Base-by-base conservation (phyloP, 2,888 invertebrate species). In the Scaptomyza cyrtandrae region DNA sequence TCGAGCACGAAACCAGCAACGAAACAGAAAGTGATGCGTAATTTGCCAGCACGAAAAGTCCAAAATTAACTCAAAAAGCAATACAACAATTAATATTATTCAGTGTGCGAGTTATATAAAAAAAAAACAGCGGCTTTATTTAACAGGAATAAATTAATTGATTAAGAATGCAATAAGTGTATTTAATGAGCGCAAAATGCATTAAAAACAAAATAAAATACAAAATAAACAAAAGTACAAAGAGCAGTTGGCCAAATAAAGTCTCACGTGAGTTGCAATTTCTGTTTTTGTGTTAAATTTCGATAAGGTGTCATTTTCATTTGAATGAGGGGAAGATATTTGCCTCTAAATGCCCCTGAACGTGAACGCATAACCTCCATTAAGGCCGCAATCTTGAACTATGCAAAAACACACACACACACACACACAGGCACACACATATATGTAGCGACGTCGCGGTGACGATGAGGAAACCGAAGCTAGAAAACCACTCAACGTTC, bases 351-450 rank as follows among this genome's bases (percentile, higher is more conserved):
- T 78, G 75, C 78, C 83, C 83, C 75, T 82, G 82, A 82, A 82
- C 91, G 87, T 91, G 91, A 91, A 90, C 91, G 90, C 90, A 83
- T 90, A 91, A 91, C 91, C 91, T 89, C 90, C 87, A 89, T 77
- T 88, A 80, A 90, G 90, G 91, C 90, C 90, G 80, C 86, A 91
- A 89, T 91, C 90, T 91, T 89, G 89, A 90, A 90, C 90, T 88
- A 79, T 72, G 78, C 75, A 69, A 60, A 65, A 66, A 61, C 55
- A 61, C 57, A 53, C 44, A 29, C 35, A 46, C 7, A 37, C 44
- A 49, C 14, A 61, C 55, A 53, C 44, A 29, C 43, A 46, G 4
- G 29, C 44, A 49, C 14, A 48, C 16, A 43, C n/a, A 39, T 39
- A n/a, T 37, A 4, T 9, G 41, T 16, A 33, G 2, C n/a, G 29